Evolutionary conservation across 2,797 vertebrate genomes (phyloP).

Genomic region (Emys orbicularis): DNA sequence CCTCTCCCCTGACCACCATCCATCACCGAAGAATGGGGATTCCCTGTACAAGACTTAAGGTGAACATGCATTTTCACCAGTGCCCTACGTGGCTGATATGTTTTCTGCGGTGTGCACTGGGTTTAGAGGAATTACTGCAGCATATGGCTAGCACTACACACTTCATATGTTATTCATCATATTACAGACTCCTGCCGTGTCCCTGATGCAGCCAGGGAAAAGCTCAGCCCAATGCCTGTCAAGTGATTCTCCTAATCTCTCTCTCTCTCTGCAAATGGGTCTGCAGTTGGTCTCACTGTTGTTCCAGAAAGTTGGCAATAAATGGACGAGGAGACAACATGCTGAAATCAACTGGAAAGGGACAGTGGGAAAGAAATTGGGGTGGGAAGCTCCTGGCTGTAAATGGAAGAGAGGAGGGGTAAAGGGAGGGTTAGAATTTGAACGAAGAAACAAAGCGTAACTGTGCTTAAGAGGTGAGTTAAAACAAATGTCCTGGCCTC

Average conservation of each 20-base stretch:
- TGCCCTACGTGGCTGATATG: slow-evolving; percentile 72
- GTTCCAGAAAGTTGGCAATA: slow-evolving; percentile 54
- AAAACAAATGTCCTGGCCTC: slow-evolving; percentile 34
- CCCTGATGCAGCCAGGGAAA: slow-evolving; percentile 71
- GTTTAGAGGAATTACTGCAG: slow-evolving; percentile 72
- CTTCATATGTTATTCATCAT: slow-evolving; percentile 80
- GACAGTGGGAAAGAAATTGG: slow-evolving; percentile 49
- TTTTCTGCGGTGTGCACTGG: slow-evolving; percentile 71
- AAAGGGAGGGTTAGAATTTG: slow-evolving; percentile 51
- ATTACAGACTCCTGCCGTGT: slow-evolving; percentile 74
- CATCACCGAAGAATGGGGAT: slow-evolving; percentile 20
- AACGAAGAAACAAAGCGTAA: slow-evolving; percentile 58
- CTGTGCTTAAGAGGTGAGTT: slow-evolving; percentile 64
- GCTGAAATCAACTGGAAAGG: slow-evolving; percentile 51
- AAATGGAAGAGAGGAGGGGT: slow-evolving; percentile 46
- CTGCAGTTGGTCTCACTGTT: slow-evolving; percentile 47
- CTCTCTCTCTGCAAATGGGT: slow-evolving; percentile 70
- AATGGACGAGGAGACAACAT: slow-evolving; percentile 42
- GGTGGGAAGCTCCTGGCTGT: slow-evolving; percentile 47
- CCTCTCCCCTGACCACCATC: slow-evolving; percentile 17
- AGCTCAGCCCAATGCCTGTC: slow-evolving; percentile 60
- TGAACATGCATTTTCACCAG: slow-evolving; percentile 44
- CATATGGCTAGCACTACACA: slow-evolving; percentile 78
- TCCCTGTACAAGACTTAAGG: slow-evolving; percentile 40
- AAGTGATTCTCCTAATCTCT: slow-evolving; percentile 66